These are phyloP conservation scores for Notodromas monacha DNA, from an alignment of 2,888 invertebrate species.

Conservation along the genomic window DNA sequence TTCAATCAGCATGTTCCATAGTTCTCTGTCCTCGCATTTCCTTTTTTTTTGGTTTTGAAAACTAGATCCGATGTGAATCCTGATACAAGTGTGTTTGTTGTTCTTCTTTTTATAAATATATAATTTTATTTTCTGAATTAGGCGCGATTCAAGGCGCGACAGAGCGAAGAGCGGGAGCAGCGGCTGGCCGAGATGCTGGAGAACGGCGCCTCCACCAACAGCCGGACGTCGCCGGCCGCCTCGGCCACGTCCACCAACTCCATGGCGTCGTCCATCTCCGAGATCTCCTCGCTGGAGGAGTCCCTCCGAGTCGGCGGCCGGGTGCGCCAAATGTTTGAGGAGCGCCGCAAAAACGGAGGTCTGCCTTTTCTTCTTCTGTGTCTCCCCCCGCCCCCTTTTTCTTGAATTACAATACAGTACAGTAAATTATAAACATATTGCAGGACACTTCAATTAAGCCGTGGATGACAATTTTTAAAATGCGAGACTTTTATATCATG, in stretches of 20 bases:
- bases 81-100: too few species aligned
- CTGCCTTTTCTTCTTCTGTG: not conserved
- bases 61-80: too few species aligned
- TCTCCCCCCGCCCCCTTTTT: not conserved
- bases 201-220: not conserved
- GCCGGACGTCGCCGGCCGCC: not conserved
- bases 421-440: too few species aligned
- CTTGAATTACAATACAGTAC: not conserved
- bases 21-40: too few species aligned
- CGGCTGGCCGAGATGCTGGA: not conserved
- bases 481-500: too few species aligned
- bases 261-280: not conserved
- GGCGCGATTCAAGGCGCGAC: constrained; percentile 1
- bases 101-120: too few species aligned
- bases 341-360: not conserved
- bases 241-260: too few species aligned
- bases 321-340: constrained; percentile 1
- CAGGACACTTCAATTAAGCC: too few species aligned
- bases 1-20: too few species aligned
- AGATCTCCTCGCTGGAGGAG: not conserved
- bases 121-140: too few species aligned
- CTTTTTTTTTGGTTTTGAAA: too few species aligned
- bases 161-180: not conserved
- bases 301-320: not conserved
- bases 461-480: too few species aligned